Conservation (phyloP, 2,797 vertebrate species). For the Bryconaethiops microstoma region DNA sequence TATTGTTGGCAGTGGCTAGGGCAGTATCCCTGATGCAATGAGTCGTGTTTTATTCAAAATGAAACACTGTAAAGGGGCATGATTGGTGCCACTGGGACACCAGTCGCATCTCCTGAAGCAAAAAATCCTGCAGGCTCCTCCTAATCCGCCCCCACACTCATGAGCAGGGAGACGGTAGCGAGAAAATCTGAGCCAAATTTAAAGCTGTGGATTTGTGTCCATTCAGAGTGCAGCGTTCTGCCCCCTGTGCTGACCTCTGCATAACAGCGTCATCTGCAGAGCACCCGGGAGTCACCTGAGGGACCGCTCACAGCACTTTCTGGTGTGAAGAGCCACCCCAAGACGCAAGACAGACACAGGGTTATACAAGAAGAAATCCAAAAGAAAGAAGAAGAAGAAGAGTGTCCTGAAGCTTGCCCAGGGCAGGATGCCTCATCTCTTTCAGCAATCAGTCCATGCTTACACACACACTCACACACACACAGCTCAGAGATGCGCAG, state of each 20-base stretch:
- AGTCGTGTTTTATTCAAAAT: neutral
- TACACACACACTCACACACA: neutral
- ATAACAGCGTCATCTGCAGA: neutral
- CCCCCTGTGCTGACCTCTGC: neutral
- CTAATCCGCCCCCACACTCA: neutral
- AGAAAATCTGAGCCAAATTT: neutral
- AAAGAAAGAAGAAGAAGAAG: constrained; percentile 6
- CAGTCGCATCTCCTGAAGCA: neutral
- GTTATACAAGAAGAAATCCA: neutral
- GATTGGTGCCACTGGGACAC: neutral
- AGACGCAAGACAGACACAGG: neutral
- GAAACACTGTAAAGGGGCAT: neutral
- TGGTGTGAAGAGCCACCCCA: neutral
- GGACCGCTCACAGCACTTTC: neutral
- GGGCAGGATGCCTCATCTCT: constrained; percentile 25
- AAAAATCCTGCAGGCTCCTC: neutral
- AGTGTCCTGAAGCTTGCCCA: constrained; percentile 27
- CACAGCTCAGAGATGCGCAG: neutral
- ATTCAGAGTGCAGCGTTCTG: neutral
- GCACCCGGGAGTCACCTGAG: neutral
- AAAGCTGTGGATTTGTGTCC: neutral
- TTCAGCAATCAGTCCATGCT: constrained; percentile 25
- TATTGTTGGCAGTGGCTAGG: neutral
- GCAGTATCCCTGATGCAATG: neutral
- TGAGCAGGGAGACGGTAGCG: neutral